Evolutionary conservation across 2,888 invertebrate genomes (phyloP).

Genomic region (Synergus laeviventris): DNA sequence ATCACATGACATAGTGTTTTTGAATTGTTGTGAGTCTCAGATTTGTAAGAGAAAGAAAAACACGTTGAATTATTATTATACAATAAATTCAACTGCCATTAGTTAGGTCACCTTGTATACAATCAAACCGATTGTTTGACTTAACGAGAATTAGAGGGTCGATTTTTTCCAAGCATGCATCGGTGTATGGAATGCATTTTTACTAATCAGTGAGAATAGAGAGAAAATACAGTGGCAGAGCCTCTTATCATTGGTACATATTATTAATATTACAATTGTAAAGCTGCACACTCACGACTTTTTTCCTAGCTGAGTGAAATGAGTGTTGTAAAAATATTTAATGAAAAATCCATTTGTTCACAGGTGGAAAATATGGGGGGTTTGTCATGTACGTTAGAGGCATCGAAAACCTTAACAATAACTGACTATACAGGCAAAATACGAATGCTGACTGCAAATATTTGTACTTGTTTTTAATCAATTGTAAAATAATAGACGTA

Average conservation of each 20-base stretch:
- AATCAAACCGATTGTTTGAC: conserved; percentile 14
- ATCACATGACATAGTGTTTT: conserved; percentile 8
- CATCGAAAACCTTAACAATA: conserved; percentile 21
- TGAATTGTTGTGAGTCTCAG: neutral
- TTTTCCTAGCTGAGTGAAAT: neutral
- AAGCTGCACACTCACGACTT: neutral
- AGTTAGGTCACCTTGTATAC: neutral
- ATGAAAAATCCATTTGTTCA: neutral
- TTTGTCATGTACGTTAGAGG: neutral
- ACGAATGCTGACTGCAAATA: conserved; percentile 1
- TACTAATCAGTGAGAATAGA: conserved; percentile 12
- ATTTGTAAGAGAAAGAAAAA: neutral
- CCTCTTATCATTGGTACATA: conserved; percentile 20
- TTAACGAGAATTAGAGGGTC: neutral
- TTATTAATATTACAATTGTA: conserved; percentile 23
- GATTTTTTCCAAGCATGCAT: conserved; percentile 1
- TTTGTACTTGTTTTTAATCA: conserved; percentile 34
- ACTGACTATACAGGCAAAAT: conserved; percentile 6
- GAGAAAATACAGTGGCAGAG: neutral
- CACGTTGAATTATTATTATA: conserved; percentile 16
- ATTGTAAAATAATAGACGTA: conserved; percentile 23
- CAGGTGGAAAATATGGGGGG: neutral
- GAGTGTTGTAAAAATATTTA: conserved; percentile 17
- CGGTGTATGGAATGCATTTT: conserved; percentile 7
- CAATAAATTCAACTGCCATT: conserved; percentile 22